Evolutionary conservation across 2,888 invertebrate genomes (phyloP), one percentile per base, ranked within the genome.

Genomic region (Trichogramma evanescens): DNA sequence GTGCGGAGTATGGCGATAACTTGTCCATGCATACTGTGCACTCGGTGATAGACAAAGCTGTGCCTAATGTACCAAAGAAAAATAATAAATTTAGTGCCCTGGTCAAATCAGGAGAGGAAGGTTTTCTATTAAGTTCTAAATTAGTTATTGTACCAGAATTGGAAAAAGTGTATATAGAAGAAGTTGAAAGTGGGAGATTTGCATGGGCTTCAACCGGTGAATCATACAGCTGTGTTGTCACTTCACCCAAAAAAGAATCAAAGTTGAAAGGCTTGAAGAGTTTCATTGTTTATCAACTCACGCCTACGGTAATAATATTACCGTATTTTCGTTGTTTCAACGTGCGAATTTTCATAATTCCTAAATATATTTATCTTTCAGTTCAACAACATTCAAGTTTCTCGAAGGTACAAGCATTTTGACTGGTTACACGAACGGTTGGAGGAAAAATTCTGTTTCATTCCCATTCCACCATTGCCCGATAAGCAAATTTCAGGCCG

Each of bases 261-360:
- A 99, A 99, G 81, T 86, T 98, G 74, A 96, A 96, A 76, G 98
- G 96, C 49, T 86, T 98, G 70, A 98, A 98, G 80, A 96, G 94
- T 72, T 99, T 91, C 73, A 98, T 98, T 70, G 95, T 95, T 52
- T 98, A 98, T 80, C 93, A 95, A 73, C 79, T 98, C 64, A 96
- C 95, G 57, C 96, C 96, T 4, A 93, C 95, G 65, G 84, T 86
- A 79, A 80, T 45, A 59, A 43, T 48, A 56, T 56, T 49, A 41
- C 13, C 48, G 26, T 26, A 26, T 26, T 26, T n/a, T 50, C 45
- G 4, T 48, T 40, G 39, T n/a, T 42, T 26, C 3, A 26, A 26
- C 3, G 26, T 26, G 26, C 26, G 26, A 26, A 26, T 56, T 49
- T 50, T 40, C 6, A 38, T 41, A 42, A 50, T 46, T 4, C 13